Conservation (phyloP, 2,113 vertebrate species). For the Catharus bicknelli region DNA sequence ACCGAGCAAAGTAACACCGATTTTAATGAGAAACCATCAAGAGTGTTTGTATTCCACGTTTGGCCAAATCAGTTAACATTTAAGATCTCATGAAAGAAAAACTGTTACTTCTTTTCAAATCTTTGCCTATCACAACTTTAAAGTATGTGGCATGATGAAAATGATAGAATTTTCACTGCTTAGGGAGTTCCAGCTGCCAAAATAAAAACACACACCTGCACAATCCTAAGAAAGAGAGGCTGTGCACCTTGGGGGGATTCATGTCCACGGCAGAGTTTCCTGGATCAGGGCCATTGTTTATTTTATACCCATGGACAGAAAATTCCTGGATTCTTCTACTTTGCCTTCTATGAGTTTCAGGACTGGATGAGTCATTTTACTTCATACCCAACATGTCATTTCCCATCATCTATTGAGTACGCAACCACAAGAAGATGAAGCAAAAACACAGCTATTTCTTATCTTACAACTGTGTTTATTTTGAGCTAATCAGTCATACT, state of each 20-base stretch:
- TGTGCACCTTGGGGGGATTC: conserved; percentile 4
- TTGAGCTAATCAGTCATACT: conserved; percentile 66
- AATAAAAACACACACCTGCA: conserved; percentile 16
- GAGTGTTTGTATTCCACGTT: background rate
- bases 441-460: conserved; percentile 56
- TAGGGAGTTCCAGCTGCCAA: conserved; percentile 33
- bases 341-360: conserved; percentile 9
- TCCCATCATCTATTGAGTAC: conserved; percentile 27
- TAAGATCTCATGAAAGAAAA: background rate
- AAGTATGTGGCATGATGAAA: background rate
- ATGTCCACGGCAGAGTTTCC: background rate
- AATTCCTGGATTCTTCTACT: conserved; percentile 34
- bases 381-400: conserved; percentile 52
- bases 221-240: background rate
- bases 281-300: conserved; percentile 39
- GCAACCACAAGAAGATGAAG: conserved; percentile 56
- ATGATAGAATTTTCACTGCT: background rate
- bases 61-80: background rate
- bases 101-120: background rate
- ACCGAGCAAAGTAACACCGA: background rate
- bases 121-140: background rate
- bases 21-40: background rate
- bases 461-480: conserved; percentile 67
- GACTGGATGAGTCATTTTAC: conserved; percentile 41
- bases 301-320: conserved; percentile 34